Base-by-base conservation (phyloP, 1,140 invertebrate genomes). In the Drosophila varians region DNA sequence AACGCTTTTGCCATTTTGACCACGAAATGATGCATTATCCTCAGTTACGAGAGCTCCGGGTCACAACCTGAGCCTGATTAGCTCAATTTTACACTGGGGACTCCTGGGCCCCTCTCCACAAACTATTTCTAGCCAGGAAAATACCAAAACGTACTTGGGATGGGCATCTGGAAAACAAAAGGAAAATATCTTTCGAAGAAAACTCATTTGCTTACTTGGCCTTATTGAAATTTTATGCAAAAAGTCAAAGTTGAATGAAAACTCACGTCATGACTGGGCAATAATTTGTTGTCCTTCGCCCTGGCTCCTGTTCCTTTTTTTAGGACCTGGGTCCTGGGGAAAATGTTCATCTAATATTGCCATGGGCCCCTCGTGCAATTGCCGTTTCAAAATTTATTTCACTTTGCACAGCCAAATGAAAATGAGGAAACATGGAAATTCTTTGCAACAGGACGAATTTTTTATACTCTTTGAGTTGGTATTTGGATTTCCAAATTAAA, bases 1-100 rank as follows among this genome's bases (percentile, higher is more conserved):
- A 86, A 86, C 82, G 82, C 77, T 62, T 71, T 82, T 87, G 77
- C 82, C 77, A 87, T 88, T 86, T 77, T 86, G 82, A 87, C 82
- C 82, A 77, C 82, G 87, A 82, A 75, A 87, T 86, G 82, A 86
- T 82, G 68, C 74, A 86, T 86, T 86, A 87, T 87, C 40, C 70
- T 31, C 47, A 64, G 64, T 42, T 19, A 23, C 18, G 21, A 40
- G 11, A 61, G 28, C 55, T 61, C 28, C 9, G 12, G 12, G 46
- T 23, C 28, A 57, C 58, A 42, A 52, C 43, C 47, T 66, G 62
- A 48, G 51, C 31, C 64, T 69, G 65, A 69, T 69, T 69, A 69
- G 65, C 65, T 69, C 65, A 69, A 69, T 69, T 69, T 69, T 64
- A 69, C 64, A 69, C 64, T 28, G 25, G 65, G 65, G 65, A 64